phyloP scores from a whole-genome alignment of 2,113 vertebrate genomes.

The Hiodon alosoides region DNA sequence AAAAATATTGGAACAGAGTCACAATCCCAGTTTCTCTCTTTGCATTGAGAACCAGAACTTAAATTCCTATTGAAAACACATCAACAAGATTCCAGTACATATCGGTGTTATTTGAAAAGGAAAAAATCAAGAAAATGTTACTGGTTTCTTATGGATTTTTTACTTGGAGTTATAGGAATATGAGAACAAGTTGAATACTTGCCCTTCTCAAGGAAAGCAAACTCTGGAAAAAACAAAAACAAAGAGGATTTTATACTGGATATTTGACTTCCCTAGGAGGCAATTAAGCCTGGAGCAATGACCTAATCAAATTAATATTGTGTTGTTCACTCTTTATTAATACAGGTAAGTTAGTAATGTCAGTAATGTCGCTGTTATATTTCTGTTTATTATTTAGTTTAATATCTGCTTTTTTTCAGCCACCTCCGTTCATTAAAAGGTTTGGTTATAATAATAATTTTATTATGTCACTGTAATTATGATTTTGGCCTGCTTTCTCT shows the following conservation, averaged over 20 bases:
- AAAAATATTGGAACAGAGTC: neutral
- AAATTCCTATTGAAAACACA: too few species aligned
- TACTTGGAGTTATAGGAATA: conserved; percentile 26
- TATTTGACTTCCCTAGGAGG: conserved; percentile 6
- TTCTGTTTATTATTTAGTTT: too few species aligned
- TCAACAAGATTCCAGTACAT: too few species aligned
- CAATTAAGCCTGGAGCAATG: conserved; percentile 5
- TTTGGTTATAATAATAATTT: too few species aligned
- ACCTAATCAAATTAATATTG: conserved; percentile 29
- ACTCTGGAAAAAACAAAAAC: neutral
- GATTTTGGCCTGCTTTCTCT: too few species aligned
- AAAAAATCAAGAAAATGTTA: neutral
- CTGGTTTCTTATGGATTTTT: conserved; percentile 14
- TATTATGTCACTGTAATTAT: too few species aligned
- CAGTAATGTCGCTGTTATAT: too few species aligned
- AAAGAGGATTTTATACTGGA: conserved; percentile 9
- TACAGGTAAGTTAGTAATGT: neutral
- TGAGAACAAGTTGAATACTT: conserved; percentile 8
- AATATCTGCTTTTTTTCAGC: too few species aligned
- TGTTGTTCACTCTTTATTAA: neutral
- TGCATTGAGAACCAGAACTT: too few species aligned
- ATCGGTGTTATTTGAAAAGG: too few species aligned
- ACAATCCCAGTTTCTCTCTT: too few species aligned
- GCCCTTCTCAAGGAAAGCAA: neutral
- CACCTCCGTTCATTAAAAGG: too few species aligned